Evolutionary conservation across 2,797 vertebrate genomes (phyloP), one percentile per base, ranked within the genome.

Genomic region (Acipenser oxyrinchus): DNA sequence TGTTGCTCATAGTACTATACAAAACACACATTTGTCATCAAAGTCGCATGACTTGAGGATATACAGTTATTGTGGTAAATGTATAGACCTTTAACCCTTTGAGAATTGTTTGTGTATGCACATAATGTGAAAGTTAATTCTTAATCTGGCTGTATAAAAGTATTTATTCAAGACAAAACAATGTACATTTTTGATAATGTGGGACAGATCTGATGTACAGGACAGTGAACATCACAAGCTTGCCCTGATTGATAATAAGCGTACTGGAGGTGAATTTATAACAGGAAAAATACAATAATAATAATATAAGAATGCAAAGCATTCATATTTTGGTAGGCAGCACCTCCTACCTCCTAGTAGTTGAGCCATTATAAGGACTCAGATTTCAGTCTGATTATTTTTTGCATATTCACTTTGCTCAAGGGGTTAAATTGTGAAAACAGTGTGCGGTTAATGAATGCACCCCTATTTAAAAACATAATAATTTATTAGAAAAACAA

Each of bases 31-130:
- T 55, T 86, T 88, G 86, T 86, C 86, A 89, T 82, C 78, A 82
- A 88, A 74, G 83, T 84, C 83, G 87, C 88, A 90, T 90, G 89
- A 90, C 84, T 85, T 89, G 69, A 73, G 76, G 86, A 84, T 78
- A 79, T 86, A 79, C 79, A 78, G 86, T 91, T 87, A 77, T 87
- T 70, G 88, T 90, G 88, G 82, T 89, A 85, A 84, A 85, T 84
- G 84, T 89, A 83, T 89, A 86, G 83, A 87, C 82, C 83, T 83
- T 79, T 80, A 83, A 76, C 73, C 84, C 85, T 79, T 71, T 76
- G 81, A 80, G 83, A 83, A 83, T 83, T 81, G 83, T 86, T 88
- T 82, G 83, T 85, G 81, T 87, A 83, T 83, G 87, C 86, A 84
- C 82, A 88, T 84, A 84, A 81, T 90, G 87, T 88, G 78, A 82